Evolutionary conservation across 2,888 invertebrate species (phyloP).

Genomic region (Bhutanitis thaidina): DNA sequence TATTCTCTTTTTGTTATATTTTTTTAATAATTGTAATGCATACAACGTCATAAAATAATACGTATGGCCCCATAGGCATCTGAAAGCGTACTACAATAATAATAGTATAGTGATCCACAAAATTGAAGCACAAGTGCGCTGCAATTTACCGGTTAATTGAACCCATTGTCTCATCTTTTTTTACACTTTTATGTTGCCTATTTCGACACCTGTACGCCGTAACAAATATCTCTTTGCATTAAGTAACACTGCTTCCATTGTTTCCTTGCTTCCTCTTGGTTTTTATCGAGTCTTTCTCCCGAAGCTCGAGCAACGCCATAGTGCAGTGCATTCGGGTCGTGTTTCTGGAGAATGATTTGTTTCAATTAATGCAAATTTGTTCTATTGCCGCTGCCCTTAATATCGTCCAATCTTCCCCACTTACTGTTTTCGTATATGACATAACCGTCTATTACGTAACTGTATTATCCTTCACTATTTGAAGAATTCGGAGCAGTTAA

Average conservation of each 20-base stretch:
- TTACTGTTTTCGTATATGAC: background rate
- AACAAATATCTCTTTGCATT: background rate
- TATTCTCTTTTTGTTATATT: no score
- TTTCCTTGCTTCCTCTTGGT: background rate
- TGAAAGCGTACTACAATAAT: background rate
- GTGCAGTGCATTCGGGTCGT: background rate
- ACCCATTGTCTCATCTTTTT: conserved; percentile 12
- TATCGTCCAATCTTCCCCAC: background rate
- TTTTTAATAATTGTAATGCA: no score
- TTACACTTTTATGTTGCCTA: background rate
- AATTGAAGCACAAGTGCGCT: no score
- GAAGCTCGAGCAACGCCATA: conserved; percentile 1
- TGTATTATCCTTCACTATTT: background rate
- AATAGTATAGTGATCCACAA: background rate
- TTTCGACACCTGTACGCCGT: conserved; percentile 2
- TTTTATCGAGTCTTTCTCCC: background rate
- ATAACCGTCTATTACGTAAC: background rate
- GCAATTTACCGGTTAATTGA: background rate
- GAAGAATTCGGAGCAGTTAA: no score
- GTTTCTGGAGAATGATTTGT: conserved; percentile 10
- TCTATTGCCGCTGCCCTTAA: background rate
- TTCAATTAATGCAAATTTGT: conserved; percentile 8
- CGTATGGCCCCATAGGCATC: no score
- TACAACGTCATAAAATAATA: no score
- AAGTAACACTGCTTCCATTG: conserved; percentile 2